Evolutionary conservation across 2,888 invertebrate species (phyloP).

Genomic region (Boloria selene): DNA sequence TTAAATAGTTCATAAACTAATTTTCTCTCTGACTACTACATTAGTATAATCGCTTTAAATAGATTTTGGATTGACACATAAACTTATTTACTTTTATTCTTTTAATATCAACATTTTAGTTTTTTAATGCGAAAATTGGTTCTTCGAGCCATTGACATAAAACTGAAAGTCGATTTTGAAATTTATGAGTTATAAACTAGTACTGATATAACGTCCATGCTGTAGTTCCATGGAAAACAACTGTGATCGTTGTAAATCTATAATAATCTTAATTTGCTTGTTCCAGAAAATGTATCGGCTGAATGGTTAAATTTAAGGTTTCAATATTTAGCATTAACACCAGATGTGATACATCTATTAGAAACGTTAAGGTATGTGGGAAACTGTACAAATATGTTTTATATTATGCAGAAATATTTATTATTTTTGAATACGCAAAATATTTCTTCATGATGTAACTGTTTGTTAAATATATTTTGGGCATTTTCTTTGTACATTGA

Average conservation of each 20-base stretch:
- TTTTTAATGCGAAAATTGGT: neutral
- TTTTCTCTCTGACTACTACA: constrained; percentile 8
- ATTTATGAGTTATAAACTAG: too few relatives aligned
- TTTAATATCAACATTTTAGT: too few relatives aligned
- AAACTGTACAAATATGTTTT: constrained; percentile 44
- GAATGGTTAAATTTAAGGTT: constrained; percentile 92
- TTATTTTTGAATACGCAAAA: constrained; percentile 41
- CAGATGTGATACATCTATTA: constrained; percentile 87
- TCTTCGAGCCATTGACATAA: too few relatives aligned
- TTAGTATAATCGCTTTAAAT: constrained; percentile 7
- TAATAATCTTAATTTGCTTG: constrained; percentile 32
- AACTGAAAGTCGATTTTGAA: too few relatives aligned
- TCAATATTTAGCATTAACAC: constrained; percentile 86
- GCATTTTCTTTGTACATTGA: constrained; percentile 49
- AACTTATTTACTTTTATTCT: neutral
- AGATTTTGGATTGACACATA: neutral
- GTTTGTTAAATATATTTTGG: constrained; percentile 33
- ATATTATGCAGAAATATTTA: constrained; percentile 78
- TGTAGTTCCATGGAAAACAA: neutral
- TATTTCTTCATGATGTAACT: constrained; percentile 75
- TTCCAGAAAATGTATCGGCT: constrained; percentile 86
- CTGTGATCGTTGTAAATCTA: neutral
- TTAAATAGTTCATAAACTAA: constrained; percentile 11
- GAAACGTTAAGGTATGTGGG: constrained; percentile 83
- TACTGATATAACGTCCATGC: neutral